A percentile compares a stretch with the other conserved stretches of the same genome.
Evolutionary conservation across 1,140 invertebrate genomes (phyloP).

Genomic region (Saccostrea glomerata): DNA sequence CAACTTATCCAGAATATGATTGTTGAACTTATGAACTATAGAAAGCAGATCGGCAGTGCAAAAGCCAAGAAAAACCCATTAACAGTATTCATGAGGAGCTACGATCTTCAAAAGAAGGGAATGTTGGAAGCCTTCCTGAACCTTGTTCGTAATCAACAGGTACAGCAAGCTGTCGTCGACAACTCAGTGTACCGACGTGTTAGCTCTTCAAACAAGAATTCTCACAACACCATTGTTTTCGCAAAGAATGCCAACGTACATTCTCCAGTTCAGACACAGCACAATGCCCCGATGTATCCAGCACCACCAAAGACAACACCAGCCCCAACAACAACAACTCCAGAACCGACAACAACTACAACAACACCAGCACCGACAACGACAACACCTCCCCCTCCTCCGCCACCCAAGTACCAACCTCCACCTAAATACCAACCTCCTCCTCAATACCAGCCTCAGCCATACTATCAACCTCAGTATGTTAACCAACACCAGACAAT

Average conservation of each 20-base stretch:
- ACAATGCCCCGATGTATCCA: conserved; percentile 26
- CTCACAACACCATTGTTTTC: conserved; percentile 15
- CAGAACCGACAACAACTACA: conserved; percentile 13
- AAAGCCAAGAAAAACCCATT: conserved; percentile 13
- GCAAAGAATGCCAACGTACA: conserved; percentile 26
- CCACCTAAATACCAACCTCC: neutral
- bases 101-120: conserved; percentile 20
- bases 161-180: neutral
- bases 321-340: neutral
- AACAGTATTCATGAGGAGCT: conserved; percentile 15
- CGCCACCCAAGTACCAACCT: neutral
- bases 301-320: neutral
- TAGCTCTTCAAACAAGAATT: conserved; percentile 8
- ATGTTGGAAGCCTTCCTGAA: conserved; percentile 13
- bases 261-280: conserved; percentile 17
- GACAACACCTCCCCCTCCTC: neutral
- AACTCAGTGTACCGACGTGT: neutral
- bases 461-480: neutral
- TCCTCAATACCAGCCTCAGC: neutral
- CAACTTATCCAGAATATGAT: conserved; percentile 36
- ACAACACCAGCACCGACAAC: neutral
- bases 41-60: neutral
- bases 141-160: neutral
- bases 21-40: conserved; percentile 10
- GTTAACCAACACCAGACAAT: conserved; percentile 8